A percentile compares a stretch with the other conserved stretches of the same genome.
Evolutionary conservation across 2,888 invertebrate genomes (phyloP).

Genomic region (Ophion ellenae): DNA sequence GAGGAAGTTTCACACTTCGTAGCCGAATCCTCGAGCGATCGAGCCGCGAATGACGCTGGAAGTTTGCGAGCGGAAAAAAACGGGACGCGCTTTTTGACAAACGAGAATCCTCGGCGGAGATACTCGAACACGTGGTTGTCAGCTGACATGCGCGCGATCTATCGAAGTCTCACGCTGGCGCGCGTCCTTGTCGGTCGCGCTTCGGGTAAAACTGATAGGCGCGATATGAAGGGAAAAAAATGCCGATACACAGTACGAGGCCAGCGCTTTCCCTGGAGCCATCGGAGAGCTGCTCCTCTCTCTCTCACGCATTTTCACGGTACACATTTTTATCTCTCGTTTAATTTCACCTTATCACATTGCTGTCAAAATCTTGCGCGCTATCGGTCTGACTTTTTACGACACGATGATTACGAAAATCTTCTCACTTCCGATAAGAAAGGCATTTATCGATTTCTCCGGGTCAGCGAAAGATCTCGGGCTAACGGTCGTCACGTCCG

Average conservation of each 20-base stretch:
- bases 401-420: background rate
- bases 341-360: background rate
- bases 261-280: slow-evolving; percentile 55
- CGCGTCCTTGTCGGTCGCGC: slow-evolving; percentile 30
- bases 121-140: slow-evolving; percentile 74
- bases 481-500: background rate
- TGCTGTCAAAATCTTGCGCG: background rate
- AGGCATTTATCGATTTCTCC: background rate
- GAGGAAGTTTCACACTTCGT: background rate
- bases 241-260: slow-evolving; percentile 58
- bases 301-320: slow-evolving; percentile 19
- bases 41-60: background rate
- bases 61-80: background rate
- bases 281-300: slow-evolving; percentile 36
- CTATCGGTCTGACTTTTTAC: background rate
- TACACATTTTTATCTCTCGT: background rate
- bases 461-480: slow-evolving; percentile 6
- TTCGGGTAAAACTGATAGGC: slow-evolving; percentile 30
- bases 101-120: slow-evolving; percentile 18
- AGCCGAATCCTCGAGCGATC: background rate
- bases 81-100: slow-evolving; percentile 23
- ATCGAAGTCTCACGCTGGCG: slow-evolving; percentile 29
- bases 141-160: slow-evolving; percentile 74
- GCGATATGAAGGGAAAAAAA: slow-evolving; percentile 38
- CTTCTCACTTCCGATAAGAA: background rate